Evolutionary conservation across 2,888 invertebrate species (phyloP).

Genomic region (Chelonus formosanus): DNA sequence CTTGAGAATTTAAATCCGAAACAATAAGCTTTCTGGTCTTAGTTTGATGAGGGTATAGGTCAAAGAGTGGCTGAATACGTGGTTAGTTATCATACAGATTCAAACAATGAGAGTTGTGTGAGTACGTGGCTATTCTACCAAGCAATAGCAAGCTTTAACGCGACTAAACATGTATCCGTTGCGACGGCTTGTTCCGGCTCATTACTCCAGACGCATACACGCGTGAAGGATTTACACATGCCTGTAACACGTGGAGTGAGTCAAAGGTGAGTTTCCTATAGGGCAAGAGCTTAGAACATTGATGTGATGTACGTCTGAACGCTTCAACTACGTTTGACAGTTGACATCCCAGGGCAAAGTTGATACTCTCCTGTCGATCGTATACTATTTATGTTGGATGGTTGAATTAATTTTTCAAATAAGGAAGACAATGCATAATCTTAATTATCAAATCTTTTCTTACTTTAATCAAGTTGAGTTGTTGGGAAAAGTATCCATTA

Average conservation of each 20-base stretch:
- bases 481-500: too few species aligned
- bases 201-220: conserved; percentile 54
- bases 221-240: conserved; percentile 56
- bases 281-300: conserved; percentile 7
- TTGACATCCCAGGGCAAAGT: conserved; percentile 25
- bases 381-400: not conserved
- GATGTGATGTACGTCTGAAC: conserved; percentile 17
- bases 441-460: too few species aligned
- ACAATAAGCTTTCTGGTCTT: conserved; percentile 4
- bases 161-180: conserved; percentile 46
- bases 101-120: not conserved
- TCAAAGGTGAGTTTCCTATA: conserved; percentile 12
- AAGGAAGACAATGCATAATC: too few species aligned
- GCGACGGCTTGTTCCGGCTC: conserved; percentile 54
- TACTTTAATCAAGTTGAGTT: too few species aligned
- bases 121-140: conserved; percentile 42
- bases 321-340: conserved; percentile 28
- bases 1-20: conserved; percentile 13
- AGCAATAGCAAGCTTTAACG: conserved; percentile 43
- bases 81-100: not conserved
- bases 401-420: not conserved
- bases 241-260: conserved; percentile 24
- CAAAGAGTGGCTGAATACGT: conserved; percentile 6
- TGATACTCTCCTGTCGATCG: conserved; percentile 23
- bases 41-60: not conserved